A percentile compares a stretch with the other conserved stretches of the same genome.
phyloP scores from a whole-genome alignment of 2,113 vertebrate species.

The Caranx melampygus region DNA sequence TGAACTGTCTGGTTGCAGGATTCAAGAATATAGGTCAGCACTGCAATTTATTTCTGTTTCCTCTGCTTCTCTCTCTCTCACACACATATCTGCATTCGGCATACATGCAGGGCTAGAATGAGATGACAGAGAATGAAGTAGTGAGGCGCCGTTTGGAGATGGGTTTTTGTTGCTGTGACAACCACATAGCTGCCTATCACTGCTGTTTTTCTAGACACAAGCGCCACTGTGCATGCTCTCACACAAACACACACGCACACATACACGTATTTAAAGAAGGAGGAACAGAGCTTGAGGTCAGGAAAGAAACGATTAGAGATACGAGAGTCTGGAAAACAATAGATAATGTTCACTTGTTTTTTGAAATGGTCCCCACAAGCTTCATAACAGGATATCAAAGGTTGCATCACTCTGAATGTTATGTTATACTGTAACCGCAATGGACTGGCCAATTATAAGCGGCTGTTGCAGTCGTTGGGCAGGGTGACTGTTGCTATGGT shows the following conservation, averaged over 20 bases:
- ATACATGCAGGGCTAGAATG: conserved; percentile 36
- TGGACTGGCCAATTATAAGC: conserved; percentile 46
- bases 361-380: background rate
- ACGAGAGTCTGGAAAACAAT: background rate
- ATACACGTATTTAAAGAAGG: background rate
- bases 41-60: conserved; percentile 73
- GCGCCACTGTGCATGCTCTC: background rate
- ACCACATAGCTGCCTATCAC: conserved; percentile 34
- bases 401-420: conserved; percentile 28
- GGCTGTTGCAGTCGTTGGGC: conserved; percentile 47
- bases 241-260: conserved; percentile 4
- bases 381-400: background rate
- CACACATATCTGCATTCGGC: conserved; percentile 25
- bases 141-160: conserved; percentile 7
- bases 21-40: conserved; percentile 81
- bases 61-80: conserved; percentile 33
- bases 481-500: conserved; percentile 75
- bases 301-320: background rate
- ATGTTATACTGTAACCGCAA: conserved; percentile 36
- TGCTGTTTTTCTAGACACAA: conserved; percentile 30
- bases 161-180: conserved; percentile 69
- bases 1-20: conserved; percentile 70
- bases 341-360: no score
- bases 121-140: conserved; percentile 29
- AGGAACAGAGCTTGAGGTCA: background rate